Base-by-base conservation (phyloP, 2,888 invertebrate species). In the Plebejus argus region DNA sequence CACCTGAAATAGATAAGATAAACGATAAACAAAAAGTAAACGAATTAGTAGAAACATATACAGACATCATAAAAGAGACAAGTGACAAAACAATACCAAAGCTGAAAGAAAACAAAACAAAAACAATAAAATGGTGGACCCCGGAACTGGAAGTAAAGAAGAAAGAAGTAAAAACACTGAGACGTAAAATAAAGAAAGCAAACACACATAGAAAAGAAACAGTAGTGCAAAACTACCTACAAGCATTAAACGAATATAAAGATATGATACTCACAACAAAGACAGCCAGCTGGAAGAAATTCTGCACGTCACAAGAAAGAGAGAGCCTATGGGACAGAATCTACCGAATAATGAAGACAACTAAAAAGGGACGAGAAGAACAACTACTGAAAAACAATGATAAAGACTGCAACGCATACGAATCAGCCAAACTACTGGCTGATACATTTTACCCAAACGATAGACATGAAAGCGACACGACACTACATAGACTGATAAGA, bases 281-380 rank as follows among this genome's bases (percentile, higher is more conserved):
- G 18, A 78, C 71, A 0, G 39, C 18, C 3, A 80, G 80, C 70
- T 80, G 81, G 79, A 81, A 79, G 35, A 35, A 78, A 2, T 79
- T 79, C 33, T 81, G 81, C 23, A 39, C 28, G 1, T 76, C 56
- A 12, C 79, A 79, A 56, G 76, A 78, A 4, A 70, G 28, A 15
- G 79, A 81, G 39, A 58, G 77, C 1, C 10, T 79, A 4, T 81
- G 81, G 82, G 79, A 80, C 1, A 77, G 78, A 15, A 78, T 78
- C 8, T 81, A 79, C 35, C 70, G 79, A 33, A 72, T 82, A 4
- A 76, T 82, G 5, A 76, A 76, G 8, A 74, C 23, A 18, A 76
- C 49, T 1, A 49, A 56, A 2, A 74, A 12, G 8, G 70, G 78
- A 49, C 61, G 72, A 15, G 79, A 78, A 3, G 78, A 79, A 12